phyloP scores from a whole-genome alignment of 2,888 invertebrate species.

The Macaria notata region DNA sequence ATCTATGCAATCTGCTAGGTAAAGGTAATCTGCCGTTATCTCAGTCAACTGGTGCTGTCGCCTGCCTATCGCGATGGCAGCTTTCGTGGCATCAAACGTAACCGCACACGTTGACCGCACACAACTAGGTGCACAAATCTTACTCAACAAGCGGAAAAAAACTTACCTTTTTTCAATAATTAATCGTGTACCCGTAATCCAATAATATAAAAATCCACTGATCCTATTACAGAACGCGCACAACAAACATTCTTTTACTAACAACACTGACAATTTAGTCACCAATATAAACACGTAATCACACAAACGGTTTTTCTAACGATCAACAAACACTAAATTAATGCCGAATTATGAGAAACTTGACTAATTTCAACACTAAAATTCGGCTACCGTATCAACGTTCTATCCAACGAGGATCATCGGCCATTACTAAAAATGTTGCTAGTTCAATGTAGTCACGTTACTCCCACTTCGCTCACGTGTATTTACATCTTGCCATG shows the following conservation, averaged over 20 bases:
- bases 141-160: slow-evolving; percentile 25
- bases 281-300: slow-evolving; percentile 59
- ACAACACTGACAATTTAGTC: slow-evolving; percentile 63
- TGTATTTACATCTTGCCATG: slow-evolving; percentile 44
- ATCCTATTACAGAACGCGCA: slow-evolving; percentile 75
- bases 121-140: slow-evolving; percentile 3
- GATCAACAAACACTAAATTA: slow-evolving; percentile 55
- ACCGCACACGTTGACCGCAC: slow-evolving; percentile 6
- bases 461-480: slow-evolving; percentile 58
- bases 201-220: slow-evolving; percentile 73
- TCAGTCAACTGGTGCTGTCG: slow-evolving; percentile 47
- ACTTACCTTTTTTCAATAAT: slow-evolving; percentile 70
- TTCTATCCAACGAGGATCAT: slow-evolving; percentile 66
- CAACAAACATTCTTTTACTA: slow-evolving; percentile 71
- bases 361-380: slow-evolving; percentile 64
- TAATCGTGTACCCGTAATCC: slow-evolving; percentile 69
- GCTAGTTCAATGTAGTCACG: slow-evolving; percentile 61
- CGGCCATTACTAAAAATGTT: slow-evolving; percentile 78
- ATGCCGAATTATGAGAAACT: slow-evolving; percentile 66
- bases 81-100: slow-evolving; percentile 64
- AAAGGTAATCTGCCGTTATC: slow-evolving; percentile 76
- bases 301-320: slow-evolving; percentile 54
- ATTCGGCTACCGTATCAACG: slow-evolving; percentile 63
- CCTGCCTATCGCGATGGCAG: slow-evolving; percentile 56
- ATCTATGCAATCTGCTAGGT: slow-evolving; percentile 64